A percentile compares a stretch with the other conserved stretches of the same genome.
phyloP scores from a whole-genome alignment of 2,113 vertebrate genomes.

The Nematolebias whitei region DNA sequence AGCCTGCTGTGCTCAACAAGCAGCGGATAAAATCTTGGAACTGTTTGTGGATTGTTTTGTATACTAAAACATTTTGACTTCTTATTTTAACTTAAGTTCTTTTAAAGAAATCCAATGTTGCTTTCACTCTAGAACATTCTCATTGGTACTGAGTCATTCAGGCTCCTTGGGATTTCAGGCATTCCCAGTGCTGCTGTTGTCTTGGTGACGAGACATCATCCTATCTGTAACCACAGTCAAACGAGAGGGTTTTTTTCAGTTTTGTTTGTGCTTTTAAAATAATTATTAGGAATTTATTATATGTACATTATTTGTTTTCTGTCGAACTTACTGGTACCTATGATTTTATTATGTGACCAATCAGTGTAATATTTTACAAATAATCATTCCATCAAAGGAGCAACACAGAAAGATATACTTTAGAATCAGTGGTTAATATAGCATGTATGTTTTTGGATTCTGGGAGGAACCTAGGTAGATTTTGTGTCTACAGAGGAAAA shows the following conservation, averaged over 20 bases:
- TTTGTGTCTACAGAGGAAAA: no score
- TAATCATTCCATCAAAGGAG: no score
- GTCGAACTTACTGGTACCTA: not conserved
- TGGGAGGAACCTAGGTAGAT: no score
- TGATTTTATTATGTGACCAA: not conserved
- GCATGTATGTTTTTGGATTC: no score
- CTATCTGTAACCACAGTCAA: not conserved
- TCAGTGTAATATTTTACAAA: no score
- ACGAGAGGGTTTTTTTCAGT: not conserved
- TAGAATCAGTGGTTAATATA: no score
- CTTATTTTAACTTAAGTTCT: not conserved
- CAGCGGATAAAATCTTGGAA: not conserved
- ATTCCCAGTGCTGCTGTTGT: conserved; percentile 35
- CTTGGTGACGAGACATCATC: conserved; percentile 28
- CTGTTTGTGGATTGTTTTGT: not conserved
- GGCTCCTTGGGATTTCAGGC: conserved; percentile 56
- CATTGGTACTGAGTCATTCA: conserved; percentile 67
- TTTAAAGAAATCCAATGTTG: conserved; percentile 4
- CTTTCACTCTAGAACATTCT: conserved; percentile 72
- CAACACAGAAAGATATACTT: no score
- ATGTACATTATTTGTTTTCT: not conserved
- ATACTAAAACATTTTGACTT: not conserved
- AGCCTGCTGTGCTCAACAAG: not conserved
- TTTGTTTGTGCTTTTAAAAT: not conserved
- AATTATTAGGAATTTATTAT: not conserved